Evolutionary conservation across 1,140 invertebrate species (phyloP).

Genomic region (Melitaea cinxia): DNA sequence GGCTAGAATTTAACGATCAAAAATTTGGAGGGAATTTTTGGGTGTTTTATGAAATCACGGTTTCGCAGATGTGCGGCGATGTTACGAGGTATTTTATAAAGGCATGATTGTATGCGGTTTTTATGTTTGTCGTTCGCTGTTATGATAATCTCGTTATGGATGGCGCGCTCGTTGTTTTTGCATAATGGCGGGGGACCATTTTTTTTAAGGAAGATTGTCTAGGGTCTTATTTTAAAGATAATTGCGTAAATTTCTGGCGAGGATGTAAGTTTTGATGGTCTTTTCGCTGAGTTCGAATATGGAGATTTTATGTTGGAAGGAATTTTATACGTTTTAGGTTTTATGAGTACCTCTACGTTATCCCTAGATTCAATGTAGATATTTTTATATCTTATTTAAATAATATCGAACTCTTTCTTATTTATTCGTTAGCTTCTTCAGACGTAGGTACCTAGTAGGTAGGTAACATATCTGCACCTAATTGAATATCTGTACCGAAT

Average conservation of each 20-base stretch:
- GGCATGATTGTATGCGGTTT: constrained; percentile 63
- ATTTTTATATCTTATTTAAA: too few relatives aligned
- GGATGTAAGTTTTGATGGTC: neutral
- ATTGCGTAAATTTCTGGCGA: constrained; percentile 23
- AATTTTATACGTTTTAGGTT: neutral
- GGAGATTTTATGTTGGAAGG: neutral
- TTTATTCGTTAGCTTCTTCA: too few relatives aligned
- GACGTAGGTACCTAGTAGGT: too few relatives aligned
- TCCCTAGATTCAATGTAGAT: too few relatives aligned
- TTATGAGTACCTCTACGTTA: too few relatives aligned
- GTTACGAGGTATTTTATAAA: constrained; percentile 65
- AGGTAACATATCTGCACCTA: too few relatives aligned
- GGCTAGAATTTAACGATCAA: constrained; percentile 29
- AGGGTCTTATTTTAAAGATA: constrained; percentile 33
- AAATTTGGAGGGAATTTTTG: constrained; percentile 73
- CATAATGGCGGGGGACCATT: constrained; percentile 55
- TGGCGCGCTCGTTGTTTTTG: constrained; percentile 61
- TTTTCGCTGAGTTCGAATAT: neutral
- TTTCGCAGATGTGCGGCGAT: constrained; percentile 60
- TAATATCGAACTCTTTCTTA: too few relatives aligned
- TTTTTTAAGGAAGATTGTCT: constrained; percentile 39
- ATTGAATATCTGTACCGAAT: too few relatives aligned
- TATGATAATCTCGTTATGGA: constrained; percentile 76
- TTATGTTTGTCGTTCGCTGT: constrained; percentile 63
- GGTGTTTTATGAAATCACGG: constrained; percentile 71